Evolutionary conservation across 2,797 vertebrate genomes (phyloP).

Genomic region (Anabas testudineus): DNA sequence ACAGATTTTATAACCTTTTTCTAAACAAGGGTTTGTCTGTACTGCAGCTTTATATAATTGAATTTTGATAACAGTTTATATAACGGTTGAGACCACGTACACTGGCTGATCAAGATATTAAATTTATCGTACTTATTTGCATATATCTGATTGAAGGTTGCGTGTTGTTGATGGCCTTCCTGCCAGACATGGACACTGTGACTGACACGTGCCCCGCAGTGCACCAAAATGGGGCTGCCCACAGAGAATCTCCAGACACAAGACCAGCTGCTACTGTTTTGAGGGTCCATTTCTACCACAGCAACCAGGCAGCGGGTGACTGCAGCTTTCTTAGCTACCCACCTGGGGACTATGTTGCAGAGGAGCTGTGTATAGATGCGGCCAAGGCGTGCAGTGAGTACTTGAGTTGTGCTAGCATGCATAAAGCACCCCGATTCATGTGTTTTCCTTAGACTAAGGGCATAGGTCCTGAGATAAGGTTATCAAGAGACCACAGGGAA

Average conservation of each 20-base stretch:
- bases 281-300: conserved; percentile 81
- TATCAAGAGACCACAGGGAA: conserved; percentile 63
- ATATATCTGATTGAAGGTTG: conserved; percentile 52
- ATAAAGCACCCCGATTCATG: conserved; percentile 32
- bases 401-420: not conserved
- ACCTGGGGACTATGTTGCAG: conserved; percentile 82
- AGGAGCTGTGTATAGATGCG: conserved; percentile 82
- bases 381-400: conserved; percentile 85
- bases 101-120: conserved; percentile 18
- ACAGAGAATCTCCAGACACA: conserved; percentile 64
- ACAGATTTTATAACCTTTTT: conserved; percentile 58
- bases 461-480: conserved; percentile 56
- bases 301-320: conserved; percentile 51
- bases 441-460: conserved; percentile 35
- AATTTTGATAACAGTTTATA: conserved; percentile 57
- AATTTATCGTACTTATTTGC: conserved; percentile 29
- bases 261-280: conserved; percentile 67
- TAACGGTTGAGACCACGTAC: conserved; percentile 38
- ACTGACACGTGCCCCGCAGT: conserved; percentile 68
- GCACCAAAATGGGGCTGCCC: conserved; percentile 82
- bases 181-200: conserved; percentile 75
- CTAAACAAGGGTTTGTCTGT: conserved; percentile 57
- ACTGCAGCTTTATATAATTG: conserved; percentile 54
- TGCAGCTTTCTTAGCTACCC: conserved; percentile 76
- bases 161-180: conserved; percentile 59